phyloP scores from a whole-genome alignment of 2,113 vertebrate genomes.

The Gymnocephalus cernua region DNA sequence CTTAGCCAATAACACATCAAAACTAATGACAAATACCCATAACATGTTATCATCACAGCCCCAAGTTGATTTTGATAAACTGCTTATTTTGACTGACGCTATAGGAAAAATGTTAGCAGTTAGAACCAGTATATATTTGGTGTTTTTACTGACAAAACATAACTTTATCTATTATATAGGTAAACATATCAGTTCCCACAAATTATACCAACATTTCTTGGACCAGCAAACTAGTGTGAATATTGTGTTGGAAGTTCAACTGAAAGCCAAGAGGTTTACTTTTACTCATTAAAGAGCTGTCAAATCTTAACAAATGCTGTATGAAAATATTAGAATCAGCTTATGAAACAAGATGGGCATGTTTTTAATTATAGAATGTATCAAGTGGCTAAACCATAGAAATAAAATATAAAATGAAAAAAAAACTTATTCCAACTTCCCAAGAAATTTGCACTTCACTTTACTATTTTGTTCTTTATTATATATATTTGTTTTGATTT shows the following conservation, averaged over 20 bases:
- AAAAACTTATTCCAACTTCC: conserved; percentile 90
- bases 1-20: neutral
- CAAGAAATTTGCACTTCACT: conserved; percentile 99
- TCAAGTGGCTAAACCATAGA: no score
- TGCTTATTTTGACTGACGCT: neutral
- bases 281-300: neutral
- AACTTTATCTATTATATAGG: neutral
- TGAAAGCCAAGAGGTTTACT: neutral
- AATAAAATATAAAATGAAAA: conserved; percentile 54
- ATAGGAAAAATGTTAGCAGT: no score
- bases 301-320: neutral
- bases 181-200: neutral
- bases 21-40: neutral
- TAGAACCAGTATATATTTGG: neutral
- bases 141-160: neutral
- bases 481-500: conserved; percentile 84
- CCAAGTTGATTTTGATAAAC: neutral
- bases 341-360: neutral
- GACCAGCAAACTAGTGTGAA: neutral
- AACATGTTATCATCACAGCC: neutral
- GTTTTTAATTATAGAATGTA: no score
- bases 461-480: conserved; percentile 68
- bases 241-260: neutral
- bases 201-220: neutral
- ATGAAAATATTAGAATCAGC: neutral